Evolutionary conservation across 1,140 invertebrate species (phyloP).

Genomic region (Tetragonula clypearis): DNA sequence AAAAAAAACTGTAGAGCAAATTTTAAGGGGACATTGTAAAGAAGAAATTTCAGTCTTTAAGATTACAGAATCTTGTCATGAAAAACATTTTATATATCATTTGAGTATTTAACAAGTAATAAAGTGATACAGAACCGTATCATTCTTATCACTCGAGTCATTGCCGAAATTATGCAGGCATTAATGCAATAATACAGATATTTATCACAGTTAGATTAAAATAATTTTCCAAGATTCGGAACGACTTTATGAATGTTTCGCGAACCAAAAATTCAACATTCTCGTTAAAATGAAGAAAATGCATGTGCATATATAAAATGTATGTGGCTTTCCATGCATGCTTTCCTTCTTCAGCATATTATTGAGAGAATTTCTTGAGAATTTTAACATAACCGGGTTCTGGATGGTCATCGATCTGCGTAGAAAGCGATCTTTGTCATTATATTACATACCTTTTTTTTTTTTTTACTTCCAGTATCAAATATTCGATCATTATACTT

Average conservation of each 20-base stretch:
- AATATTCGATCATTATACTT: neutral
- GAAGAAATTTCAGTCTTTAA: too few relatives aligned
- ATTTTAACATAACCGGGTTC: constrained; percentile 55
- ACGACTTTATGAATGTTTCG: neutral
- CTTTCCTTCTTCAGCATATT: constrained; percentile 18
- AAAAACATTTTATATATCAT: too few relatives aligned
- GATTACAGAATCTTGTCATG: too few relatives aligned
- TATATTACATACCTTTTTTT: neutral
- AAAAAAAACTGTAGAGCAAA: too few relatives aligned
- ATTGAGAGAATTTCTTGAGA: constrained; percentile 14
- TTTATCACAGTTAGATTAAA: constrained; percentile 1
- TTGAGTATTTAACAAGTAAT: neutral
- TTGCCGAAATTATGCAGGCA: neutral
- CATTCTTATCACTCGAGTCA: neutral
- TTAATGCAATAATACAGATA: constrained; percentile 7
- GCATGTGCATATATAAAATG: too few relatives aligned
- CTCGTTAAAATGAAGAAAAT: neutral
- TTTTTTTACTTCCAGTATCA: neutral
- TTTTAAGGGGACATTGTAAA: too few relatives aligned
- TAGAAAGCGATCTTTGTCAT: constrained; percentile 47
- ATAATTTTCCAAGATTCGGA: neutral
- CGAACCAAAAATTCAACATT: neutral
- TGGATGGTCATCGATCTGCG: constrained; percentile 48
- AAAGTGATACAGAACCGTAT: neutral
- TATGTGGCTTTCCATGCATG: neutral